Evolutionary conservation across 2,888 invertebrate genomes (phyloP), one percentile per base, ranked within the genome.

Genomic region (Drosophila cracens): DNA sequence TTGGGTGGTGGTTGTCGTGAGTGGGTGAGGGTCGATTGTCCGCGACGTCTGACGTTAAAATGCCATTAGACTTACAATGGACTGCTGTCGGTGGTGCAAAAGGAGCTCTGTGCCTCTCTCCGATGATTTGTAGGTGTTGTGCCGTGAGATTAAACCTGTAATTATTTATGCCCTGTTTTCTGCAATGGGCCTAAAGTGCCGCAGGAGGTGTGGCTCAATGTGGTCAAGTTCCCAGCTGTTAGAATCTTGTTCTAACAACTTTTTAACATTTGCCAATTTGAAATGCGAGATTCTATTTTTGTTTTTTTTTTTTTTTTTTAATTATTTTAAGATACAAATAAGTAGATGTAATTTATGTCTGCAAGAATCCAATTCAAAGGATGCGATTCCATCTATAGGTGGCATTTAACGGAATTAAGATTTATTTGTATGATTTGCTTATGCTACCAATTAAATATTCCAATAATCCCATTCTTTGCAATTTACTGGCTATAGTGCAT

Each of bases 21-120:
- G 21, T 21, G 21, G 21, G 21, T 21, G 21, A n/a, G 13, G 29
- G 16, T 8, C 40, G 31, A 18, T 54, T 31, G 51, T 31, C 33
- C 49, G 61, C 63, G 65, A 79, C 70, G 58, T 65, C 67, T 77
- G 73, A 90, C 82, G 87, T 89, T 81, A 75, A 90, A 90, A 88
- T 91, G 87, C 91, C 91, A 91, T 90, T 90, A 91, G 83, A 71
- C 74, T 38, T 38, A 73, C 65, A 68, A 62, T 70, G 63, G 61
- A 67, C 51, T 40, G 18, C 18, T 38, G 48, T 16, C 38, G 31
- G 61, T 25, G 29, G 43, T 10, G 56, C 46, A 51, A 48, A 60
- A 49, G 57, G 31, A 3, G 46, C 54, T 54, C 21, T 49, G 36
- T 33, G 71, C 51, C 67, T n/a, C 67, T 56, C 75, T 25, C 16